A percentile compares a stretch with the other conserved stretches of the same genome.
phyloP scores from a whole-genome alignment of 2,113 vertebrate species.

The Callospermophilus lateralis region DNA sequence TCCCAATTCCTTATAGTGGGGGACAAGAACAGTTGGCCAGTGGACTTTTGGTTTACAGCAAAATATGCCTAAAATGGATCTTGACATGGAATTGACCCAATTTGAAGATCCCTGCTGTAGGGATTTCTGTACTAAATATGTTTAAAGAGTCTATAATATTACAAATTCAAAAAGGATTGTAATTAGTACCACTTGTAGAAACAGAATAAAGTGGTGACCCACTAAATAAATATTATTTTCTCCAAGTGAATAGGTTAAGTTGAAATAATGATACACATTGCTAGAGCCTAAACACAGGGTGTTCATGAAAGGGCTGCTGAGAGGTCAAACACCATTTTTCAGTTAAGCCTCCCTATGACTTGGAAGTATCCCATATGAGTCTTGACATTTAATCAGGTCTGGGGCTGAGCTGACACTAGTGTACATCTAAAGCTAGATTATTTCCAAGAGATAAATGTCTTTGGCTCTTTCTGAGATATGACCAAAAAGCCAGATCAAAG shows the following conservation, averaged over 20 bases:
- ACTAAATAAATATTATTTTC: slow-evolving; percentile 56
- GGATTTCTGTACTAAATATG: slow-evolving; percentile 5
- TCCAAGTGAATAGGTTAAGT: slow-evolving; percentile 23
- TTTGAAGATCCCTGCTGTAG: background rate
- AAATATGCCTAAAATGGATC: background rate
- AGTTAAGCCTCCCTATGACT: slow-evolving; percentile 1
- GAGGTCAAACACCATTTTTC: background rate
- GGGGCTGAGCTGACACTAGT: background rate
- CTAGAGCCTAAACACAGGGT: background rate
- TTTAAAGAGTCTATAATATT: background rate
- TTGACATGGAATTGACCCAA: background rate
- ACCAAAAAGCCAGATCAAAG: slow-evolving; percentile 47
- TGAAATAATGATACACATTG: background rate
- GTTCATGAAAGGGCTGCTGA: background rate
- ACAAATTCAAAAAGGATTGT: background rate
- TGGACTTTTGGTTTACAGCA: slow-evolving; percentile 14
- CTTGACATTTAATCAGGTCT: slow-evolving; percentile 55
- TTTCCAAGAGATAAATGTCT: slow-evolving; percentile 49
- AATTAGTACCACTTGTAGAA: slow-evolving; percentile 45
- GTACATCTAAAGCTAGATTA: slow-evolving; percentile 31
- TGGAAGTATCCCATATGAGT: background rate
- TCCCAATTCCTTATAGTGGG: background rate
- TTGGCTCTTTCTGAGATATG: slow-evolving; percentile 10
- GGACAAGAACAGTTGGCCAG: background rate
- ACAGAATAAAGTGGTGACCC: slow-evolving; percentile 33